These are phyloP conservation scores for Drosophila niveifrons DNA, from an alignment of 2,888 invertebrate genomes.

Conservation along the genomic window DNA sequence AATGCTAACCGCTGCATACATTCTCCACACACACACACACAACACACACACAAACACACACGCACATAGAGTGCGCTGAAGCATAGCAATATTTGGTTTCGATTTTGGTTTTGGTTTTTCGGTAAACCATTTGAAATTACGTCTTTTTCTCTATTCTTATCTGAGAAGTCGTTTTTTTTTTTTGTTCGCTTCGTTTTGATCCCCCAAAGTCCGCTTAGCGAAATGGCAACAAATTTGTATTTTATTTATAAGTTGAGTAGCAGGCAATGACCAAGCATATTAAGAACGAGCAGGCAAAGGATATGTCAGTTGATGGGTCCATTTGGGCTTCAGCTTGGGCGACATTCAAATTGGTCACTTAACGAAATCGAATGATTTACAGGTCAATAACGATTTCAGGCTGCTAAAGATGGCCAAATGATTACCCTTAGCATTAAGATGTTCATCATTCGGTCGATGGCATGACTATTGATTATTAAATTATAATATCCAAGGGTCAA, in stretches of 20 bases:
- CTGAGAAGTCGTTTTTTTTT: not conserved
- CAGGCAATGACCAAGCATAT: conserved; percentile 42
- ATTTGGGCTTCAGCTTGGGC: conserved; percentile 42
- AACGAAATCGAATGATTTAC: conserved; percentile 53
- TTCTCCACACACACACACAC: not conserved
- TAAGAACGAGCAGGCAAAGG: conserved; percentile 12
- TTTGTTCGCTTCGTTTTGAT: not conserved
- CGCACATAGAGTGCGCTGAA: conserved; percentile 36
- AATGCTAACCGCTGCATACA: conserved; percentile 39
- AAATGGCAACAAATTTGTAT: conserved; percentile 64
- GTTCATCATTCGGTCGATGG: conserved; percentile 2
- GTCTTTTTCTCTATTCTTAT: conserved; percentile 34
- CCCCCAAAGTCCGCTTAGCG: conserved; percentile 32
- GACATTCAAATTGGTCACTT: conserved; percentile 55
- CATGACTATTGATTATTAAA: conserved; percentile 5
- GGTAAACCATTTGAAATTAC: conserved; percentile 58
- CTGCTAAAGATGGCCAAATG: conserved; percentile 22
- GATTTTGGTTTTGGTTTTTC: conserved; percentile 43
- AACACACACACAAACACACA: conserved; percentile 5
- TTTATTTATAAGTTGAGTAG: conserved; percentile 62
- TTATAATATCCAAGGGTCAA: not conserved
- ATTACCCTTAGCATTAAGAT: conserved; percentile 7
- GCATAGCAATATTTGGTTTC: conserved; percentile 71
- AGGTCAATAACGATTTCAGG: conserved; percentile 52
- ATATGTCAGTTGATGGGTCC: conserved; percentile 21